Evolutionary conservation across 2,888 invertebrate genomes (phyloP).

Genomic region (Drosophila sordidapex): DNA sequence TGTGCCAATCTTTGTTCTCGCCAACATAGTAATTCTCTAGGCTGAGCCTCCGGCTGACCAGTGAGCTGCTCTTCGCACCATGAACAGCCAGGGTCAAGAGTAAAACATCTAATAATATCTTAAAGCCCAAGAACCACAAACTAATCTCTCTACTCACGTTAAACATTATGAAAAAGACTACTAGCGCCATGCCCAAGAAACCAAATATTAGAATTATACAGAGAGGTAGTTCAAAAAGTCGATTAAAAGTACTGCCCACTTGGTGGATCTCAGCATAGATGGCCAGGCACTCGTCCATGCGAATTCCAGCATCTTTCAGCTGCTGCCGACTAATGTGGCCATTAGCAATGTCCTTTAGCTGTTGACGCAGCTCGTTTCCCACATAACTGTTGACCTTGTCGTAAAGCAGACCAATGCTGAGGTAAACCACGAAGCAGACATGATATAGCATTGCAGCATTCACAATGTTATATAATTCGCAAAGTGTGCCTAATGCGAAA

Average conservation of each 20-base stretch:
- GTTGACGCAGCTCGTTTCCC: conserved; percentile 38
- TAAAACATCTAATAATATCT: conserved; percentile 51
- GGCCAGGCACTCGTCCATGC: conserved; percentile 53
- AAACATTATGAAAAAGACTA: conserved; percentile 26
- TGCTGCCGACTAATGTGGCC: conserved; percentile 6
- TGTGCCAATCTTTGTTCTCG: conserved; percentile 49
- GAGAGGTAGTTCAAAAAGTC: conserved; percentile 57
- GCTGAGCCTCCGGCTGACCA: conserved; percentile 45
- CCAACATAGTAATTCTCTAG: conserved; percentile 58
- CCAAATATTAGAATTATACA: conserved; percentile 35
- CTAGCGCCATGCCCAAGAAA: conserved; percentile 31
- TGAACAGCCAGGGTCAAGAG: conserved; percentile 61
- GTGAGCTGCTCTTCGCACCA: conserved; percentile 48
- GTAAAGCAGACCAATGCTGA: conserved; percentile 61
- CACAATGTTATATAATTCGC: conserved; percentile 20
- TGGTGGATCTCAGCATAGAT: conserved; percentile 61
- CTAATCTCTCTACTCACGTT: neutral
- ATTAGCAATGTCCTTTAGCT: conserved; percentile 26
- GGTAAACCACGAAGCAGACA: conserved; percentile 59
- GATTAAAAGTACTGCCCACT: conserved; percentile 44
- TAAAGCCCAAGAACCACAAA: conserved; percentile 22
- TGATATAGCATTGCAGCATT: conserved; percentile 45
- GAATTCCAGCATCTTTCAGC: conserved; percentile 14
- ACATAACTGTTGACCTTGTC: conserved; percentile 55
- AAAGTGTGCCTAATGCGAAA: rapidly evolving